These are phyloP conservation scores for Lepisosteus osseus DNA, from an alignment of 2,113 vertebrate genomes.

Conservation along the genomic window DNA sequence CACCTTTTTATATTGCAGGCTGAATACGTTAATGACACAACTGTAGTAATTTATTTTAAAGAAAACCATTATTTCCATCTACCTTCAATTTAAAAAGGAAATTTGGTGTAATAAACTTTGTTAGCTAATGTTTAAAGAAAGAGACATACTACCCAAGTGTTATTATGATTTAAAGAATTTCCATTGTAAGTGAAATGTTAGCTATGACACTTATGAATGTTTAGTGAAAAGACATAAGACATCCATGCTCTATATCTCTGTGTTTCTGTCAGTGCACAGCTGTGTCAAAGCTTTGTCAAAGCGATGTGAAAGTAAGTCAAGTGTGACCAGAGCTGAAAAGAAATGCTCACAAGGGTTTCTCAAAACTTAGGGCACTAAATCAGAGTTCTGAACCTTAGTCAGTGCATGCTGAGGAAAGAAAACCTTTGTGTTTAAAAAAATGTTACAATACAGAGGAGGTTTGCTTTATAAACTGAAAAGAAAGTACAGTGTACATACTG, in stretches of 20 bases:
- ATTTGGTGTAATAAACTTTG: too few species aligned
- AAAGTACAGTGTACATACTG: too few species aligned
- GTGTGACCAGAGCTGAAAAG: background rate
- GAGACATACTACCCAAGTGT: too few species aligned
- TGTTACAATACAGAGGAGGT: too few species aligned
- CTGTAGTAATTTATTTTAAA: too few species aligned
- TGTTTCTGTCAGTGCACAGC: constrained; percentile 1
- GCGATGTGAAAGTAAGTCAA: background rate
- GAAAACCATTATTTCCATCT: too few species aligned
- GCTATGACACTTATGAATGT: background rate
- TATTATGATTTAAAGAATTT: too few species aligned
- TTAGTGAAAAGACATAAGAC: background rate
- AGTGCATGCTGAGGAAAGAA: background rate
- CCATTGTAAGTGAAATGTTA: background rate
- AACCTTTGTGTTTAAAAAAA: background rate
- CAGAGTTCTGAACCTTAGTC: background rate
- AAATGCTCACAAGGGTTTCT: background rate
- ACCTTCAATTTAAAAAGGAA: too few species aligned
- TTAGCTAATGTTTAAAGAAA: too few species aligned
- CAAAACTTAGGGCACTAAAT: background rate
- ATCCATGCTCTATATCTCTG: background rate
- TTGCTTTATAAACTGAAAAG: too few species aligned
- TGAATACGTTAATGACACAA: too few species aligned
- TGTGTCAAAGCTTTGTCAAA: constrained; percentile 1
- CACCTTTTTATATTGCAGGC: too few species aligned